A percentile compares a stretch with the other conserved stretches of the same genome.
phyloP scores from a whole-genome alignment of 1,140 invertebrate genomes.

The Diorhabda carinulata region DNA sequence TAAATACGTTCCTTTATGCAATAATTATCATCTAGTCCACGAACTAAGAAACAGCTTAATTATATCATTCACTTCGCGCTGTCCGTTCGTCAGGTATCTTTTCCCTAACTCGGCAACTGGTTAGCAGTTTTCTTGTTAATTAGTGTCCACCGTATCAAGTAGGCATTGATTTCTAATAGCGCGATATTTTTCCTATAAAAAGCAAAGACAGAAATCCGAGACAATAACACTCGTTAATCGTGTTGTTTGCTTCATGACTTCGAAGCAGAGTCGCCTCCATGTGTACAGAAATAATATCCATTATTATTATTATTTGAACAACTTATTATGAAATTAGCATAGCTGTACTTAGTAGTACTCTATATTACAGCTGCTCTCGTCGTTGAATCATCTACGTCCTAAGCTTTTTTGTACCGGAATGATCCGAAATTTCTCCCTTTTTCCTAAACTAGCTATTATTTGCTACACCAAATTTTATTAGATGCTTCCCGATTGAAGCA shows the following conservation, averaged over 20 bases:
- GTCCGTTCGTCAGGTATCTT: neutral
- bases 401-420: too few species aligned
- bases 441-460: too few species aligned
- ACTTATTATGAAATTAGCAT: too few species aligned
- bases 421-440: too few species aligned
- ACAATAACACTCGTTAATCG: constrained; percentile 2
- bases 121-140: neutral
- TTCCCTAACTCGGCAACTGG: neutral
- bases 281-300: too few species aligned
- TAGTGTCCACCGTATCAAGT: neutral
- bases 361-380: too few species aligned
- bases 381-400: too few species aligned
- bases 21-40: constrained; percentile 2
- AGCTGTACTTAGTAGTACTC: too few species aligned
- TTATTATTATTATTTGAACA: too few species aligned
- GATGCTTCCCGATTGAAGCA: too few species aligned
- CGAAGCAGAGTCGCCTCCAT: too few species aligned
- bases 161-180: neutral
- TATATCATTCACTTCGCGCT: neutral
- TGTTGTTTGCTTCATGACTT: neutral
- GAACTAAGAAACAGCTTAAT: constrained; percentile 2
- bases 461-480: too few species aligned
- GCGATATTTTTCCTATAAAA: neutral
- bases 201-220: neutral
- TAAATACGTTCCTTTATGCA: neutral